Percentiles rank a stretch among this genome's conserved stretches.
These are phyloP conservation scores for Lutjanus campechanus DNA, from an alignment of 2,797 vertebrate species.

Conservation along the genomic window DNA sequence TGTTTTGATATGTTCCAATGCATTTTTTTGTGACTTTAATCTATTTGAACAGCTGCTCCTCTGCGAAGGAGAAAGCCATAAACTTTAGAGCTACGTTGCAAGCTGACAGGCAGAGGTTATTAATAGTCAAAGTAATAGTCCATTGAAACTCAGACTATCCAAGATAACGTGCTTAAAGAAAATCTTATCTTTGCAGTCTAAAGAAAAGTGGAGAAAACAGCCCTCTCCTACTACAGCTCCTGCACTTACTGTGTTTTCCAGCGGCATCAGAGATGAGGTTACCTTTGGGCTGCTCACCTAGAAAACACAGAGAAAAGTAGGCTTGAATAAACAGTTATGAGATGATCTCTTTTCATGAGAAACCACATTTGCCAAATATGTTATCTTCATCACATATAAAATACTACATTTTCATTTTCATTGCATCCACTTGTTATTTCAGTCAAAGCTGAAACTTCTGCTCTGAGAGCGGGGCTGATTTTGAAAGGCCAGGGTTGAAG, in stretches of 20 bases:
- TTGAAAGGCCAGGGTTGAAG: neutral
- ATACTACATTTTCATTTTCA: neutral
- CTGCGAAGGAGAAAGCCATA: neutral
- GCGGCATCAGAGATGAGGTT: slow-evolving; percentile 50
- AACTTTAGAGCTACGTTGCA: neutral
- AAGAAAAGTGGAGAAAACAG: neutral
- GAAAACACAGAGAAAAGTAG: slow-evolving; percentile 35
- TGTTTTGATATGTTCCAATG: neutral
- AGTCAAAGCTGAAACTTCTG: neutral
- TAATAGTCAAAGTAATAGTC: neutral
- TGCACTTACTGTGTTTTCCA: slow-evolving; percentile 59
- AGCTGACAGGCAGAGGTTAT: neutral
- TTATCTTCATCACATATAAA: neutral
- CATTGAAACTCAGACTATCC: neutral
- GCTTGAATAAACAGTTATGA: neutral
- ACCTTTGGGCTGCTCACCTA: slow-evolving; percentile 71
- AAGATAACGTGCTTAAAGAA: neutral
- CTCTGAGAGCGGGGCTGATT: neutral
- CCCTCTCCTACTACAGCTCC: neutral
- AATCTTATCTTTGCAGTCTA: neutral
- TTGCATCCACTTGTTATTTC: neutral
- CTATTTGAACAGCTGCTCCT: neutral
- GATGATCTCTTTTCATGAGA: neutral
- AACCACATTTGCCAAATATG: neutral
- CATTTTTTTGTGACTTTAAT: neutral